These are phyloP conservation scores for Cosmopolites sordidus DNA, from an alignment of 2,888 invertebrate genomes.

Conservation along the genomic window DNA sequence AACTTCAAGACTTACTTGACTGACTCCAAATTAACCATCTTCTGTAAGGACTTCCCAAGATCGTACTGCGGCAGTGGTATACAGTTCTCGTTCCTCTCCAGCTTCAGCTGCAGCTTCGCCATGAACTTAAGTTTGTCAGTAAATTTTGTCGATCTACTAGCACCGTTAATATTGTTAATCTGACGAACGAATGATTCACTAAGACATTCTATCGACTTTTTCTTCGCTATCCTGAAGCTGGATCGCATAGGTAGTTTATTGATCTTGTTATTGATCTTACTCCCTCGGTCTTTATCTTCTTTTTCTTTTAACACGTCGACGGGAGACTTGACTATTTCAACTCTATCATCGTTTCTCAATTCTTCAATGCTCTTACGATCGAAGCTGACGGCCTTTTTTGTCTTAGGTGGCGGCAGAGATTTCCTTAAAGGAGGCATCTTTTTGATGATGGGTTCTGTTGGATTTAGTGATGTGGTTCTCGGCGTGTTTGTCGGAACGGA, in stretches of 20 bases:
- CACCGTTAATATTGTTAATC: slow-evolving; percentile 26
- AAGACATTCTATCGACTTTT: slow-evolving; percentile 38
- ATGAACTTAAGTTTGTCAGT: slow-evolving; percentile 41
- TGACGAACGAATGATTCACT: slow-evolving; percentile 35
- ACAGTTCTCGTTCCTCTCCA: slow-evolving; percentile 27
- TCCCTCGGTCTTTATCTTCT: slow-evolving; percentile 2
- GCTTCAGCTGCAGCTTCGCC: slow-evolving; percentile 37
- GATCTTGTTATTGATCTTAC: slow-evolving; percentile 24
- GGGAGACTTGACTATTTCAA: neutral
- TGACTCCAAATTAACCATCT: too few species aligned
- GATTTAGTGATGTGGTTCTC: neutral
- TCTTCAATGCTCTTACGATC: neutral
- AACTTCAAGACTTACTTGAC: too few species aligned
- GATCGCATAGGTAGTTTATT: slow-evolving; percentile 38
- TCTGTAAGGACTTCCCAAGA: slow-evolving; percentile 8
- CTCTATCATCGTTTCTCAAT: neutral
- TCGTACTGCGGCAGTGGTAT: slow-evolving; percentile 5
- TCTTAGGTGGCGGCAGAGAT: neutral
- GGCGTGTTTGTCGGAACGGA: too few species aligned
- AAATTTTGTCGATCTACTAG: slow-evolving; percentile 29
- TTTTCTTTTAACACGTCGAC: slow-evolving; percentile 8
- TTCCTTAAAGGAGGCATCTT: neutral
- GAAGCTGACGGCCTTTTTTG: neutral
- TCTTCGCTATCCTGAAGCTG: slow-evolving; percentile 42
- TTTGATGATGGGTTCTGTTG: neutral